phyloP scores from a whole-genome alignment of 2,797 vertebrate genomes.

The Synanceia verrucosa region DNA sequence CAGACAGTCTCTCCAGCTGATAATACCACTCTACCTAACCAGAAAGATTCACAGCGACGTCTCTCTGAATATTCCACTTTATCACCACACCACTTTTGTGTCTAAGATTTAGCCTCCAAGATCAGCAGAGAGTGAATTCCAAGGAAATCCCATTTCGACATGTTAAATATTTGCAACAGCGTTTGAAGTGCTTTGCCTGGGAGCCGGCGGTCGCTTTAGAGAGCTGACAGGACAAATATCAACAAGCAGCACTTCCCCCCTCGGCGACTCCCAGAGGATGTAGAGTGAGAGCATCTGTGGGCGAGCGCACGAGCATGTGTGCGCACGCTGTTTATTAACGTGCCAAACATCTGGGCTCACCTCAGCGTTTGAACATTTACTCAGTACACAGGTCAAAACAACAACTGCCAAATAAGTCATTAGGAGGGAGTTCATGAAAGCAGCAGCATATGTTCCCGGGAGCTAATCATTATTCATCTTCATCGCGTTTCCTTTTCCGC shows the following conservation, averaged over 20 bases:
- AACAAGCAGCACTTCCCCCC: slow-evolving; percentile 47
- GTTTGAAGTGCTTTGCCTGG: slow-evolving; percentile 50
- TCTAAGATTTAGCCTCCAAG: background rate
- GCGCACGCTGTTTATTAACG: slow-evolving; percentile 65
- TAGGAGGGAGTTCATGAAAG: slow-evolving; percentile 59
- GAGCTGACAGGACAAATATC: slow-evolving; percentile 66
- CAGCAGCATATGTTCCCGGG: slow-evolving; percentile 60
- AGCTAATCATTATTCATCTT: slow-evolving; percentile 66
- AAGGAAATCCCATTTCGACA: slow-evolving; percentile 14
- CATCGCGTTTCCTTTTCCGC: slow-evolving; percentile 29
- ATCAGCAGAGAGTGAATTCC: slow-evolving; percentile 16
- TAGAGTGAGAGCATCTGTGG: slow-evolving; percentile 42
- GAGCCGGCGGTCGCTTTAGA: slow-evolving; percentile 49
- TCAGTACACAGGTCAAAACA: slow-evolving; percentile 72
- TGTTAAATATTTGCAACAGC: slow-evolving; percentile 58
- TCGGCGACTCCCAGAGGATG: slow-evolving; percentile 45
- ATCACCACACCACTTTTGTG: background rate
- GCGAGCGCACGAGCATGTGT: slow-evolving; percentile 15
- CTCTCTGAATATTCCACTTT: background rate
- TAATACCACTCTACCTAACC: background rate
- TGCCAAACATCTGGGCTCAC: slow-evolving; percentile 79
- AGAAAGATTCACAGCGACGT: background rate
- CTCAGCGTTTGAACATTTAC: slow-evolving; percentile 72
- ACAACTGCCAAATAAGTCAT: slow-evolving; percentile 74
- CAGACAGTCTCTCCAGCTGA: too few relatives aligned